Evolutionary conservation across 2,888 invertebrate genomes (phyloP).

Genomic region (Thecocarcelia acutangulata): DNA sequence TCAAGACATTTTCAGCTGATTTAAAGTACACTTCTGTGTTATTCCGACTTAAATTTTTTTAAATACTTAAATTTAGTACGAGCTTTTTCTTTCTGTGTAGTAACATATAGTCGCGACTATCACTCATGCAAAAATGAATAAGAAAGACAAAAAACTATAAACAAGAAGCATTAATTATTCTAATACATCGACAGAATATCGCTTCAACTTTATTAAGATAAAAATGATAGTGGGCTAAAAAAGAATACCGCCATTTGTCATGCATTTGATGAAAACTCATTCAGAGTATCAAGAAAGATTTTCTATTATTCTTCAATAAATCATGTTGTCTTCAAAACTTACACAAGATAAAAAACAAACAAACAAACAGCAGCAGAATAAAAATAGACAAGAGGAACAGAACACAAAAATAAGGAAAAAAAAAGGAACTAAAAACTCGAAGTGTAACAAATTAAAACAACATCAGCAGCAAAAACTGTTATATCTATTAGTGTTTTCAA

Average conservation of each 20-base stretch:
- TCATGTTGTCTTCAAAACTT: slow-evolving; percentile 33
- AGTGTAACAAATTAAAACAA: slow-evolving; percentile 1
- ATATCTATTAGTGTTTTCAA: slow-evolving; percentile 61
- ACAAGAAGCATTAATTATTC: slow-evolving; percentile 8
- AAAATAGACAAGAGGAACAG: slow-evolving; percentile 47
- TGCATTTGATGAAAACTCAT: slow-evolving; percentile 35
- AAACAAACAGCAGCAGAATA: slow-evolving; percentile 24
- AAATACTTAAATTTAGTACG: no score
- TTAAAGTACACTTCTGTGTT: no score
- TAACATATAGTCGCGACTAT: no score
- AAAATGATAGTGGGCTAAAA: background rate
- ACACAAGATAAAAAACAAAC: slow-evolving; percentile 35
- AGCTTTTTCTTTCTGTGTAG: no score
- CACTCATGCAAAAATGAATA: background rate
- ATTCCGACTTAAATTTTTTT: no score
- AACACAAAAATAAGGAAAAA: slow-evolving; percentile 4
- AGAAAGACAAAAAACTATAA: background rate
- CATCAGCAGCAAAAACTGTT: slow-evolving; percentile 39
- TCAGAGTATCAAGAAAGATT: background rate
- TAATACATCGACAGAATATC: slow-evolving; percentile 26
- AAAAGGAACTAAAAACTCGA: background rate
- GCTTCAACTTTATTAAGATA: slow-evolving; percentile 27
- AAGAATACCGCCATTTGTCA: slow-evolving; percentile 11
- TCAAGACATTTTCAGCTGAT: no score
- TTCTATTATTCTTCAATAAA: slow-evolving; percentile 13